Base-by-base conservation (phyloP, 2,797 vertebrate genomes). In the Mastacembelus armatus region DNA sequence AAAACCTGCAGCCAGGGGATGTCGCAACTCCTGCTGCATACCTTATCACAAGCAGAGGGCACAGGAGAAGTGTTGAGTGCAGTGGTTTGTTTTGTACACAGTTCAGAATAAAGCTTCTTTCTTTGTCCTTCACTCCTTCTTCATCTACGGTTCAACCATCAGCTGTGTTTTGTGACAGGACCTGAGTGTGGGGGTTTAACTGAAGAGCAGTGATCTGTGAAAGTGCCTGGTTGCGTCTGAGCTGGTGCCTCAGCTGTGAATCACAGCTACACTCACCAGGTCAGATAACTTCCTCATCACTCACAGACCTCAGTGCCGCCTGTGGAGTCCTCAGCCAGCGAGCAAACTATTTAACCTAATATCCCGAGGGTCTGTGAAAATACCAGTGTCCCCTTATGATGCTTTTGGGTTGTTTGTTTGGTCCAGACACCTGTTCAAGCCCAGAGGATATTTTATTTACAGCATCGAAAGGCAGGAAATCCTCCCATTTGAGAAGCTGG, bases 21-120 rank as follows among this genome's bases (percentile, higher is more conserved):
- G 91, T 89, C 88, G 86, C 83, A 88, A 90, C 82, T 60, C 59
- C 71, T 64, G 60, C 80, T 63, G 60, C 84, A 87, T 83, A 88
- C 81, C 85, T 87, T 76, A 60, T 71, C 55, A 44, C 4, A 16
- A 55, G 44, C 61, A 26, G 49, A 65, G 68, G 30, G 59, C 51
- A 22, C 14, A 40, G 4, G 15, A 4, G 44, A 5, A 47, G 21
- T 48, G 29, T 71, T 77, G 71, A 16, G 61, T 40, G 26, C 21
- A 11, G 22, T 55, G 29, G 11, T 11, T 8, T 49, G 50, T 78
- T 76, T 65, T 81, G 74, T 65, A 0, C 58, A 44, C 12, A 14
- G 42, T 44, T 60, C 56, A 2, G 39, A 12, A n/a, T 51, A 1
- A 78, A 66, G 58, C 75, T 77, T 62, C n/a, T 4, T 32, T 4